Conservation (phyloP, 2,888 invertebrate genomes). For the Diaprepes abbreviatus region DNA sequence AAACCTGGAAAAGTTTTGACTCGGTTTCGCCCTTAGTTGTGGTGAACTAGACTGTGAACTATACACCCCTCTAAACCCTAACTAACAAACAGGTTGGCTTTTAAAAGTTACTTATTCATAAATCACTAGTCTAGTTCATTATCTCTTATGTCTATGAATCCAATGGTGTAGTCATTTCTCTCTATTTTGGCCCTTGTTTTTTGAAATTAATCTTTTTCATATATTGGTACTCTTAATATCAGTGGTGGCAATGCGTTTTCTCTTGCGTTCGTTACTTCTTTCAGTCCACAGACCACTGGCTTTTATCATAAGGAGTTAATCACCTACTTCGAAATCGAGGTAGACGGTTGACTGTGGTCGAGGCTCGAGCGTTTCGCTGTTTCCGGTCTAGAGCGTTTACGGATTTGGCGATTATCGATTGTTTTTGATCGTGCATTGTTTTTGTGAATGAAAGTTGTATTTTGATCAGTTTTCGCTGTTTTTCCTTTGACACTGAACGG, state of each 20-base stretch:
- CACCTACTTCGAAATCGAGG: constrained; percentile 42
- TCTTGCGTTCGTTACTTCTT: constrained; percentile 23
- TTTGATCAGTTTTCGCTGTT: constrained; percentile 2
- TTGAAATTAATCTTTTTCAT: too few species aligned
- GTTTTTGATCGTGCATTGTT: not conserved
- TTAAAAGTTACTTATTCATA: too few species aligned
- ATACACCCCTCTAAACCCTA: too few species aligned
- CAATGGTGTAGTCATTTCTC: too few species aligned
- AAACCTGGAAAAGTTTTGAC: too few species aligned
- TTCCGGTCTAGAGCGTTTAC: constrained; percentile 31
- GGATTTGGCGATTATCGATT: not conserved
- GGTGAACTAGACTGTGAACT: too few species aligned
- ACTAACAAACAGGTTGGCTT: too few species aligned
- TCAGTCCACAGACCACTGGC: constrained; percentile 11
- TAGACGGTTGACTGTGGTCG: constrained; percentile 33
- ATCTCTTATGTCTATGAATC: too few species aligned
- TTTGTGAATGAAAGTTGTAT: constrained; percentile 20
- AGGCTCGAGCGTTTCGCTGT: constrained; percentile 25
- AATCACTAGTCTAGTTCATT: too few species aligned
- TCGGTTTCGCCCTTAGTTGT: too few species aligned
- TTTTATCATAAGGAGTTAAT: constrained; percentile 34
- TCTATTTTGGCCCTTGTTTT: too few species aligned
- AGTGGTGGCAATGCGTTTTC: constrained; percentile 28
- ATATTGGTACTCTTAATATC: constrained; percentile 14
- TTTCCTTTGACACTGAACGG: not conserved